Conservation (phyloP, 2,113 vertebrate species). For the Anhinga anhinga region DNA sequence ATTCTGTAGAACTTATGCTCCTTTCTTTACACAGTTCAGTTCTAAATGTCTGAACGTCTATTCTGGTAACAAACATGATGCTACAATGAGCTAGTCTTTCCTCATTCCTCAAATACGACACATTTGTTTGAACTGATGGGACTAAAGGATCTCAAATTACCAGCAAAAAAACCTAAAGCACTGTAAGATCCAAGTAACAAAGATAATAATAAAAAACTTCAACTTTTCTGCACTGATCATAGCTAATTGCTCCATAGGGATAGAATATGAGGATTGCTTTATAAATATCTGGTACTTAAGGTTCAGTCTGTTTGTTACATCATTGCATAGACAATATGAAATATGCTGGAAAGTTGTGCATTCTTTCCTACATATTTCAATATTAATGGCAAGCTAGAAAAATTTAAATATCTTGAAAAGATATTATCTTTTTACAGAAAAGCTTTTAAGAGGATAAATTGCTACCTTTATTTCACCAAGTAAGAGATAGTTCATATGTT, state of each 20-base stretch:
- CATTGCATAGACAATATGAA: neutral
- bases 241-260: neutral
- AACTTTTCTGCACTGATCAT: neutral
- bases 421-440: neutral
- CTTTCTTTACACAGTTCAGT: neutral
- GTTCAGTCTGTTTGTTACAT: neutral
- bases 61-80: neutral
- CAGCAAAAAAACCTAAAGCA: neutral
- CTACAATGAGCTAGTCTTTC: neutral
- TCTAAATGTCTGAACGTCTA: neutral
- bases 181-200: neutral
- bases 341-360: neutral
- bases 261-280: neutral
- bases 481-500: neutral
- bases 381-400: neutral
- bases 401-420: neutral
- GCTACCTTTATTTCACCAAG: neutral
- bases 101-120: neutral
- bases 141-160: neutral
- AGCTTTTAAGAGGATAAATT: conserved; percentile 16
- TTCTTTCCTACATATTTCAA: neutral
- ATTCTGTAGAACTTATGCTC: neutral
- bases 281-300: neutral
- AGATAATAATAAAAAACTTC: neutral
- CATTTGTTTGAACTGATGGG: neutral